Evolutionary conservation across 1,140 invertebrate genomes (phyloP).

Genomic region (Diachasma alloeum): DNA sequence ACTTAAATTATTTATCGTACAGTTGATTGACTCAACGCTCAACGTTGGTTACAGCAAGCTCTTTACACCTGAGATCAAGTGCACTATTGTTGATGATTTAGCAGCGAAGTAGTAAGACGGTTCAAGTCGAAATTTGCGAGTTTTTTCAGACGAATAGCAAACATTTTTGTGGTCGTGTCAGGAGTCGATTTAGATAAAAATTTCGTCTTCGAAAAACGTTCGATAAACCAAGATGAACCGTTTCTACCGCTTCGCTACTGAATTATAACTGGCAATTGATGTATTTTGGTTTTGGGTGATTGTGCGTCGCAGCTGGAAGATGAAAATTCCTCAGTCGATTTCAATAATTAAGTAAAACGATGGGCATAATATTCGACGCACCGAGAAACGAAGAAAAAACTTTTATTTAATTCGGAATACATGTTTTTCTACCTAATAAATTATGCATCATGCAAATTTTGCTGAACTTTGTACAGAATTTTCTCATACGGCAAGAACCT

Average conservation of each 20-base stretch:
- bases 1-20: background rate
- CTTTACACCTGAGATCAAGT: background rate
- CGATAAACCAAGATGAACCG: no score
- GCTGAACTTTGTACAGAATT: constrained; percentile 7
- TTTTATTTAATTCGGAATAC: constrained; percentile 2
- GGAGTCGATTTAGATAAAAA: no score
- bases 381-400: background rate
- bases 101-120: no score
- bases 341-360: background rate
- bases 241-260: no score
- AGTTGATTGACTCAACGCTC: background rate
- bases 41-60: background rate
- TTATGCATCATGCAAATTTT: constrained; percentile 1
- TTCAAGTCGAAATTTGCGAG: no score
- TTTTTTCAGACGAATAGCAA: no score
- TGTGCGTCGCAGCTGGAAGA: background rate
- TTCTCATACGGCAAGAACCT: background rate
- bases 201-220: no score
- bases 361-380: background rate
- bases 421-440: constrained; percentile 25
- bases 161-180: no score
- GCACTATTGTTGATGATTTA: no score
- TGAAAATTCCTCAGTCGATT: background rate
- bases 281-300: background rate
- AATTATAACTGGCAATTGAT: background rate